A percentile compares a stretch with the other conserved stretches of the same genome.
phyloP scores from a whole-genome alignment of 2,797 vertebrate species.

The Platalea minor region DNA sequence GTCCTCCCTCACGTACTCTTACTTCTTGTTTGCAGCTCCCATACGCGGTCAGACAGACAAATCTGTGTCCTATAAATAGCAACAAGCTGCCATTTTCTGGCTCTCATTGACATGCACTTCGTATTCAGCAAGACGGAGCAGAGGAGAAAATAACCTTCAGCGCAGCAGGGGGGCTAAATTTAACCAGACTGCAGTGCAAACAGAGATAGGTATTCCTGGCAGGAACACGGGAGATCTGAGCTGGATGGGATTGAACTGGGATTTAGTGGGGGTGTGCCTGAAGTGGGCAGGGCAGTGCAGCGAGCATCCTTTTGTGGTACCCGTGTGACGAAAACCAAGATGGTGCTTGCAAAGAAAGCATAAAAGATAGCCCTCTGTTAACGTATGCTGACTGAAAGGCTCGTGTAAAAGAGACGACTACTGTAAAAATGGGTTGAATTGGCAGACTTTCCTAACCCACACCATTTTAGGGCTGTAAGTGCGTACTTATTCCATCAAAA shows the following conservation, averaged over 20 bases:
- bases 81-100: neutral
- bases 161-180: neutral
- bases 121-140: constrained; percentile 28
- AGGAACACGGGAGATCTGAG: neutral
- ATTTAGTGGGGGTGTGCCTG: neutral
- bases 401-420: neutral
- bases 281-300: neutral
- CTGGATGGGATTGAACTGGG: neutral
- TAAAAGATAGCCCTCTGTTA: rapidly evolving
- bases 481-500: rapidly evolving
- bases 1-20: neutral
- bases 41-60: neutral
- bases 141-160: constrained; percentile 48
- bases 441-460: neutral
- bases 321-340: rapidly evolving
- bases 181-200: neutral
- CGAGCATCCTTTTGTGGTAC: neutral
- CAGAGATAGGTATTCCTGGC: neutral
- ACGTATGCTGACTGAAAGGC: rapidly evolving
- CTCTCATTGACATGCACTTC: neutral
- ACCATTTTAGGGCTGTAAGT: neutral
- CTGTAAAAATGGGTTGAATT: neutral
- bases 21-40: neutral
- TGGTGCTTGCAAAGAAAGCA: neutral
- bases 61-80: constrained; percentile 34